Evolutionary conservation across 2,797 vertebrate genomes (phyloP), one percentile per base, ranked within the genome.

Genomic region (Chelon labrosus): DNA sequence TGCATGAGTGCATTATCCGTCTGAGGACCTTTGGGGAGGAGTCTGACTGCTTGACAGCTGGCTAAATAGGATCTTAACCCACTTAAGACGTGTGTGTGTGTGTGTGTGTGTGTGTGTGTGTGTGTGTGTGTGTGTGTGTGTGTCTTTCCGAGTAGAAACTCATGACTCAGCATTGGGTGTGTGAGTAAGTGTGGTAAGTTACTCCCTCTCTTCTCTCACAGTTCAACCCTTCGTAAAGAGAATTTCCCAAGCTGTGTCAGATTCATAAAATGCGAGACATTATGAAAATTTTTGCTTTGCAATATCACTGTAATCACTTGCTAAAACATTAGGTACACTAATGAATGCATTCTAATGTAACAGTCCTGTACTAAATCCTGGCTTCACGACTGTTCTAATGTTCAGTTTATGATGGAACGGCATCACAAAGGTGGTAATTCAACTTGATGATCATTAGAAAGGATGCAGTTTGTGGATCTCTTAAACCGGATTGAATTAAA

Each of bases 141-240:
- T 65, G 22, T 31, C 31, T 31, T 31, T 31, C 31, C 8, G 19
- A 46, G 9, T 50, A 46, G 37, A 58, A 50, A 6, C 8, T 52
- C 65, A 73, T 79, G 87, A 91, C 77, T 88, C 83, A 87, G 83
- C 61, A 16, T 20, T 63, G 60, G 47, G 58, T 61, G 58, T 60
- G 53, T 59, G 37, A 25, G 66, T 69, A 50, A 63, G 69, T 70
- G 59, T 75, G 53, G 41, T 16, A 44, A 61, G 47, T 42, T 54
- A 41, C 70, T 73, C 56, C 54, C 13, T 61, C 10, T 17, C 7
- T 41, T 50, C 62, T 51, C 31, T 35, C 9, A 47, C 35, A 12
- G 16, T 41, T 47, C 35, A 49, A 11, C 51, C 9, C 9, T 38
- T 10, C 50, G 17, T 0, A 51, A 7, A 0, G 53, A 54, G 47